Percentiles rank a stretch among this genome's conserved stretches.
phyloP scores from a whole-genome alignment of 1,140 invertebrate genomes.

The Asbolus verrucosus region DNA sequence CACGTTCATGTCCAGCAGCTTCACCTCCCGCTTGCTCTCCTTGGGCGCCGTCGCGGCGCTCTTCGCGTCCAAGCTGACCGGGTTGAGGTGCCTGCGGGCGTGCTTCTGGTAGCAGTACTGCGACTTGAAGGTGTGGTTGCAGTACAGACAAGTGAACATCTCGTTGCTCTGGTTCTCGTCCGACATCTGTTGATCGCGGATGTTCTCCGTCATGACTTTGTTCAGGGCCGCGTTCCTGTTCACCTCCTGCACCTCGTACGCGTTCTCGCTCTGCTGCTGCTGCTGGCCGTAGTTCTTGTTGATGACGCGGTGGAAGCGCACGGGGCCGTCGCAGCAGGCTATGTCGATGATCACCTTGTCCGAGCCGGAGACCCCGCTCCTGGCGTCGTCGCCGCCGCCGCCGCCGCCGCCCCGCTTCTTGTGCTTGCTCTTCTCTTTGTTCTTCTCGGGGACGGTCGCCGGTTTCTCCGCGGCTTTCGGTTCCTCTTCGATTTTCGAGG shows the following conservation, averaged over 20 bases:
- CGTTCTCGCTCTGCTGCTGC: slow-evolving; percentile 40
- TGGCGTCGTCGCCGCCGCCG: slow-evolving; percentile 30
- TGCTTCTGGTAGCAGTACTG: slow-evolving; percentile 87
- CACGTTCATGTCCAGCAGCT: slow-evolving; percentile 81
- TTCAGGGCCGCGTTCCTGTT: slow-evolving; percentile 64
- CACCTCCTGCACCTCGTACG: slow-evolving; percentile 52
- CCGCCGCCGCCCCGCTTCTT: slow-evolving; percentile 44
- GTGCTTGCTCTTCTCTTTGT: slow-evolving; percentile 43
- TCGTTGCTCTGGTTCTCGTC: slow-evolving; percentile 62
- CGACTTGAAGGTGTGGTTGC: slow-evolving; percentile 84
- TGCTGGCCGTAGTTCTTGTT: slow-evolving; percentile 77
- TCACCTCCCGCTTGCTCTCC: slow-evolving; percentile 68
- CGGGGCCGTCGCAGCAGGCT: slow-evolving; percentile 89
- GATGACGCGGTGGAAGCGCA: slow-evolving; percentile 82
- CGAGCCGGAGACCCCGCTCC: slow-evolving; percentile 36
- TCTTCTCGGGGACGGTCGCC: slow-evolving; percentile 48
- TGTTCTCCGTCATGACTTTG: slow-evolving; percentile 67
- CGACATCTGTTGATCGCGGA: slow-evolving; percentile 63
- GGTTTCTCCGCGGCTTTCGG: slow-evolving; percentile 59
- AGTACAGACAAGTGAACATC: slow-evolving; percentile 79
- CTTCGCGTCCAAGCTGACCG: slow-evolving; percentile 64
- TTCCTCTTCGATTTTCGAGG: slow-evolving; percentile 64
- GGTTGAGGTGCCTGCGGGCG: slow-evolving; percentile 76
- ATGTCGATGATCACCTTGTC: slow-evolving; percentile 79
- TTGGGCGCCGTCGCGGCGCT: slow-evolving; percentile 40